Conservation (phyloP, 1,140 invertebrate species). For the Dolichoris vasculosae region DNA sequence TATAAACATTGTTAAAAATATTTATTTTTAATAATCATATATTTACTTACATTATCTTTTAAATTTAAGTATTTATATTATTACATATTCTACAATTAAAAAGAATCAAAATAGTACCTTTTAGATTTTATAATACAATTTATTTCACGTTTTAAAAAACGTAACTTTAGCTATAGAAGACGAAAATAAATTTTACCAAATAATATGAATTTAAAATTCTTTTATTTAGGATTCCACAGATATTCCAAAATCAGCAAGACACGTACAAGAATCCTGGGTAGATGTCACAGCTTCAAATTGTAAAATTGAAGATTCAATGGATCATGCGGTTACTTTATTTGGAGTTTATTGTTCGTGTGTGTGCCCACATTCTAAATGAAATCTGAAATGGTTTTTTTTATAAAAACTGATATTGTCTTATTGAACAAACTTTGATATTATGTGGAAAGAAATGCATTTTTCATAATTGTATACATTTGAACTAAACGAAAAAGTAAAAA, state of each 20-base stretch:
- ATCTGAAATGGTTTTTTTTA: background rate
- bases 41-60: too few species aligned
- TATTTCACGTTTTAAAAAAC: too few species aligned
- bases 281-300: constrained; percentile 54
- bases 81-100: too few species aligned
- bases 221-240: constrained; percentile 57
- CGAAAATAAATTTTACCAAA: background rate
- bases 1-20: too few species aligned
- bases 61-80: too few species aligned
- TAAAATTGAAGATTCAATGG: constrained; percentile 47
- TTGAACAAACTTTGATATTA: background rate
- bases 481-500: background rate
- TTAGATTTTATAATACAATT: too few species aligned
- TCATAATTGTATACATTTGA: background rate
- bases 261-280: constrained; percentile 67
- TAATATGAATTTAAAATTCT: constrained; percentile 17
- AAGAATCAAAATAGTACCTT: too few species aligned
- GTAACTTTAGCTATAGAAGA: too few species aligned
- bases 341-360: constrained; percentile 63
- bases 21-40: too few species aligned
- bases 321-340: constrained; percentile 59
- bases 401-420: background rate
- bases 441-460: background rate
- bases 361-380: constrained; percentile 56
- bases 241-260: constrained; percentile 60